Evolutionary conservation across 2,797 vertebrate species (phyloP).

Genomic region (Crenuchus spilurus): DNA sequence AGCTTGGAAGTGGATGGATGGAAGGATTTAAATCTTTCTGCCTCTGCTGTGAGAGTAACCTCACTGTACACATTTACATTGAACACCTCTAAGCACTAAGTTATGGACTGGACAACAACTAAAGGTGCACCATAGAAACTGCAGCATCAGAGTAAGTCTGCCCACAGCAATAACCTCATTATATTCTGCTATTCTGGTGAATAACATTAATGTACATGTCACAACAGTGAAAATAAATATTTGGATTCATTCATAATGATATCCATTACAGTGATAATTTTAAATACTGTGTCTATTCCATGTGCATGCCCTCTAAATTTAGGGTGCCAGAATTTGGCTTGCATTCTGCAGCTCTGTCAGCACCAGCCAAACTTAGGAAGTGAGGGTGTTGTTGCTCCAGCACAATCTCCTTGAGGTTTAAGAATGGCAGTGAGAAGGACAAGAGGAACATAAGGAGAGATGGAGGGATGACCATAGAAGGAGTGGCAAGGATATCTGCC

Average conservation of each 20-base stretch:
- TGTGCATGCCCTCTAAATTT: slow-evolving; percentile 21
- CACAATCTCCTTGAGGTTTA: slow-evolving; percentile 33
- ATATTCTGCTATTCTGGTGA: slow-evolving; percentile 55
- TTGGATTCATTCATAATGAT: not conserved
- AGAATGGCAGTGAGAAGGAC: slow-evolving; percentile 44
- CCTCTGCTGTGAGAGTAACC: too few relatives aligned
- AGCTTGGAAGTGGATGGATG: too few relatives aligned
- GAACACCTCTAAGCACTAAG: too few relatives aligned
- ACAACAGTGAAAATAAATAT: not conserved
- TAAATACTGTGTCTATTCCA: slow-evolving; percentile 23
- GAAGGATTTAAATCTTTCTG: too few relatives aligned
- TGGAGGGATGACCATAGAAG: not conserved
- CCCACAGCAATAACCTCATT: too few relatives aligned
- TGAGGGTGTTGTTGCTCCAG: slow-evolving; percentile 11
- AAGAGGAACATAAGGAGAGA: slow-evolving; percentile 14
- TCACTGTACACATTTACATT: too few relatives aligned
- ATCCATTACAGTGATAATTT: not conserved
- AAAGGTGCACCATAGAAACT: too few relatives aligned
- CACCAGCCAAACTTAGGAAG: slow-evolving; percentile 32
- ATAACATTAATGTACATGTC: slow-evolving; percentile 34
- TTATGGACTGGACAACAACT: too few relatives aligned
- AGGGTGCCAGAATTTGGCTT: slow-evolving; percentile 36
- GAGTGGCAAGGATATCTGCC: not conserved
- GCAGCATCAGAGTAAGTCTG: too few relatives aligned
- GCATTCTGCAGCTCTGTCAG: not conserved